phyloP scores from a whole-genome alignment of 2,797 vertebrate species.

The Macrochelys suwanniensis region DNA sequence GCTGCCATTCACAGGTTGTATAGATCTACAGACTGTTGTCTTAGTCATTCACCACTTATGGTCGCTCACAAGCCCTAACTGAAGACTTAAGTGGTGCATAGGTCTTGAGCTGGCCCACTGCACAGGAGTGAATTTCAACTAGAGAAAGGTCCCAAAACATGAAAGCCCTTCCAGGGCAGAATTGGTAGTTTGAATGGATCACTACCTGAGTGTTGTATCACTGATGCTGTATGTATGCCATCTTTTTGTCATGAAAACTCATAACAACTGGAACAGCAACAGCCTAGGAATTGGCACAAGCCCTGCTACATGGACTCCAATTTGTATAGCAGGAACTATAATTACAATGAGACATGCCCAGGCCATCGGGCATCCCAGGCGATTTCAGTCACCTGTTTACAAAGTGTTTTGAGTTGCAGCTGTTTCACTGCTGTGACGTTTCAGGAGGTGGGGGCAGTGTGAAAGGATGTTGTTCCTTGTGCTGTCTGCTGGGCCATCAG shows the following conservation, averaged over 20 bases:
- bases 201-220: conserved; percentile 58
- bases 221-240: conserved; percentile 5
- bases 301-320: conserved; percentile 67
- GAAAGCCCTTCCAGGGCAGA: conserved; percentile 24
- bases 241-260: conserved; percentile 65
- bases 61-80: not conserved
- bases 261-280: conserved; percentile 55
- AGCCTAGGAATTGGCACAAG: conserved; percentile 48
- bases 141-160: conserved; percentile 47
- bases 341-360: conserved; percentile 74
- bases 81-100: not conserved
- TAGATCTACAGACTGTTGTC: conserved; percentile 40
- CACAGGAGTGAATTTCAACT: conserved; percentile 33
- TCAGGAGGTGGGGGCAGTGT: conserved; percentile 60
- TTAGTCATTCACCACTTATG: conserved; percentile 17
- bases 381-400: conserved; percentile 79
- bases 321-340: conserved; percentile 78
- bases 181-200: conserved; percentile 6
- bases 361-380: conserved; percentile 74
- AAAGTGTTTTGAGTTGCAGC: conserved; percentile 77
- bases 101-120: not conserved
- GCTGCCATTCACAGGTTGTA: conserved; percentile 1
- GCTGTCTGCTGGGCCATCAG: not conserved
- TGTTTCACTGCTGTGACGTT: conserved; percentile 71
- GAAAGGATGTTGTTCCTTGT: conserved; percentile 73